Percentiles rank a stretch among this genome's conserved stretches.
phyloP scores from a whole-genome alignment of 2,113 vertebrate species.

The Rhinolophus ferrumequinum region DNA sequence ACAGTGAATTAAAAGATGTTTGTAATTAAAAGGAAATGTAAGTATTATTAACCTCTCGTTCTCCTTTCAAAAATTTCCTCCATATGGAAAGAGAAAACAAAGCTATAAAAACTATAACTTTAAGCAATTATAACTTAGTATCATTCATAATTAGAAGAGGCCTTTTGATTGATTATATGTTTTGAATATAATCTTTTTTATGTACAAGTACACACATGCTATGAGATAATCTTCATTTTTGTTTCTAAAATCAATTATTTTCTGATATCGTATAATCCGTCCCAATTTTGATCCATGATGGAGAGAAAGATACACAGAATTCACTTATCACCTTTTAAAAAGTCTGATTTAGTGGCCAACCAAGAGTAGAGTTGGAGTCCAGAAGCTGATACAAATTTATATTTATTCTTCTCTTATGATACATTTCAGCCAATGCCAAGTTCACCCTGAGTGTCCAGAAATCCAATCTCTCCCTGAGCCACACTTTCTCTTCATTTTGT shows the following conservation, averaged over 20 bases:
- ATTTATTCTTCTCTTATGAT: neutral
- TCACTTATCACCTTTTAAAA: neutral
- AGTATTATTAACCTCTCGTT: neutral
- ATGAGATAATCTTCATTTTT: neutral
- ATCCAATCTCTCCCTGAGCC: neutral
- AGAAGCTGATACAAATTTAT: neutral
- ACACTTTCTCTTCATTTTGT: neutral
- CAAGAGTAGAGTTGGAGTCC: neutral
- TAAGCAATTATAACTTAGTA: neutral
- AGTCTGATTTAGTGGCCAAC: neutral
- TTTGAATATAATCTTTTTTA: neutral
- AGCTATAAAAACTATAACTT: neutral
- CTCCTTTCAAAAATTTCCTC: neutral
- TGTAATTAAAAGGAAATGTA: conserved; percentile 18
- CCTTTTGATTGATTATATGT: neutral
- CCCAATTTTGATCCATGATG: neutral
- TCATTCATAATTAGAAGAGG: neutral
- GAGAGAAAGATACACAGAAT: neutral
- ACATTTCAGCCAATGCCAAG: neutral
- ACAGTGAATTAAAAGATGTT: neutral
- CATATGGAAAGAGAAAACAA: neutral
- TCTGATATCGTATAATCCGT: neutral
- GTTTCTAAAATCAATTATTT: neutral
- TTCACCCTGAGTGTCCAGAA: neutral
- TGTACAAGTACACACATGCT: neutral